Percentiles rank a stretch among this genome's conserved stretches.
Evolutionary conservation across 2,888 invertebrate species (phyloP).

Genomic region (Drosophila pseudotalamancana): DNA sequence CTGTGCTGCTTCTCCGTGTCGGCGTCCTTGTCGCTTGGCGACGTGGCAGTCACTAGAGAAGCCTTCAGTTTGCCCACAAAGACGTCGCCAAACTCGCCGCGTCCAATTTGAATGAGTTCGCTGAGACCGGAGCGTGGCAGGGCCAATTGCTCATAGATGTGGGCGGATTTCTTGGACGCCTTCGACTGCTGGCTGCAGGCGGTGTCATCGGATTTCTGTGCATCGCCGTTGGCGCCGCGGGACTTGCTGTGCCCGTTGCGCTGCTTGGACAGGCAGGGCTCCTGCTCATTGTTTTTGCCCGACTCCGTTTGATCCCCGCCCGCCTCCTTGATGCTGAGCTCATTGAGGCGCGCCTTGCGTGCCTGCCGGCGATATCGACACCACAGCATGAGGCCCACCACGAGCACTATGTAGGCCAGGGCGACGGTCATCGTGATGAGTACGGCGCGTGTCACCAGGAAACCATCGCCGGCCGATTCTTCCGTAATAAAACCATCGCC

Average conservation of each 20-base stretch:
- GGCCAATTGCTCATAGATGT: slow-evolving; percentile 90
- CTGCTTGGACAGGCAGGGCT: slow-evolving; percentile 83
- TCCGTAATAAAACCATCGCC: slow-evolving; percentile 84
- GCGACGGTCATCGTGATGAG: slow-evolving; percentile 96
- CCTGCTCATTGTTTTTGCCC: slow-evolving; percentile 81
- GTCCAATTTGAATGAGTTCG: slow-evolving; percentile 89
- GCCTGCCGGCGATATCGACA: slow-evolving; percentile 91
- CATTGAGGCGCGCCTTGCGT: slow-evolving; percentile 85
- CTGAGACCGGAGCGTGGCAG: slow-evolving; percentile 90
- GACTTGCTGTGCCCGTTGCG: slow-evolving; percentile 82
- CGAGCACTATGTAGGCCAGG: slow-evolving; percentile 95
- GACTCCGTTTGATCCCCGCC: slow-evolving; percentile 82
- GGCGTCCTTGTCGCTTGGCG: slow-evolving; percentile 66
- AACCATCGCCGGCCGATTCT: slow-evolving; percentile 87
- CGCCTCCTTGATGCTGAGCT: slow-evolving; percentile 86
- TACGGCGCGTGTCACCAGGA: slow-evolving; percentile 94
- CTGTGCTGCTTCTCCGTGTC: slow-evolving; percentile 79
- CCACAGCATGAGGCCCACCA: slow-evolving; percentile 96
- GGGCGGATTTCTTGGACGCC: slow-evolving; percentile 85
- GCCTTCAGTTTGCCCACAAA: slow-evolving; percentile 89
- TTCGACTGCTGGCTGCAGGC: slow-evolving; percentile 88
- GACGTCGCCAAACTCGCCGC: slow-evolving; percentile 97
- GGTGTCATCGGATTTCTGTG: slow-evolving; percentile 87
- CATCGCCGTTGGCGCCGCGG: slow-evolving; percentile 85
- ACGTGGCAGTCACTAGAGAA: slow-evolving; percentile 52